phyloP scores from a whole-genome alignment of 2,113 vertebrate species.

The Lophura nycthemera region DNA sequence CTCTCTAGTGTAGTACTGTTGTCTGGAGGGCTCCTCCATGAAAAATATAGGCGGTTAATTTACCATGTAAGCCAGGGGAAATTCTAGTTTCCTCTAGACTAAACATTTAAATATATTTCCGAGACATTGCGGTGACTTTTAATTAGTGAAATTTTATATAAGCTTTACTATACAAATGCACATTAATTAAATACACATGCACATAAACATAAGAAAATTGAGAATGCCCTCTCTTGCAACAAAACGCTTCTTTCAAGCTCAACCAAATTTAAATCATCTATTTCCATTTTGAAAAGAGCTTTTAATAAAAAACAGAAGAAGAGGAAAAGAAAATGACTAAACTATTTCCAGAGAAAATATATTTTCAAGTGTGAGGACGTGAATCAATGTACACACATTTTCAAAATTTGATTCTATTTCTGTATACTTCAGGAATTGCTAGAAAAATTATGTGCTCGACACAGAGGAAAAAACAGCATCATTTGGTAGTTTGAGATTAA shows the following conservation, averaged over 20 bases:
- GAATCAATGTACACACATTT: neutral
- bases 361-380: neutral
- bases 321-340: neutral
- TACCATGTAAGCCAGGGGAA: neutral
- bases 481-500: neutral
- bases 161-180: neutral
- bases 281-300: neutral
- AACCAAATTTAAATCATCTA: neutral
- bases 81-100: neutral
- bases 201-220: neutral
- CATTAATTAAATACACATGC: neutral
- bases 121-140: neutral
- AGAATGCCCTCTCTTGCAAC: neutral
- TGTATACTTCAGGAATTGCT: neutral
- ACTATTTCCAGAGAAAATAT: neutral
- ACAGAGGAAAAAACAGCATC: neutral
- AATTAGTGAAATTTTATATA: neutral
- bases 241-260: neutral
- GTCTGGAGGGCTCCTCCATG: neutral
- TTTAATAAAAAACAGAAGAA: neutral
- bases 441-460: neutral
- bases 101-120: neutral
- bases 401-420: neutral
- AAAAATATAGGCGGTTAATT: neutral
- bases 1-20: neutral